These are phyloP conservation scores for Boloria euphrosyne DNA, from an alignment of 2,888 invertebrate species.

Conservation along the genomic window DNA sequence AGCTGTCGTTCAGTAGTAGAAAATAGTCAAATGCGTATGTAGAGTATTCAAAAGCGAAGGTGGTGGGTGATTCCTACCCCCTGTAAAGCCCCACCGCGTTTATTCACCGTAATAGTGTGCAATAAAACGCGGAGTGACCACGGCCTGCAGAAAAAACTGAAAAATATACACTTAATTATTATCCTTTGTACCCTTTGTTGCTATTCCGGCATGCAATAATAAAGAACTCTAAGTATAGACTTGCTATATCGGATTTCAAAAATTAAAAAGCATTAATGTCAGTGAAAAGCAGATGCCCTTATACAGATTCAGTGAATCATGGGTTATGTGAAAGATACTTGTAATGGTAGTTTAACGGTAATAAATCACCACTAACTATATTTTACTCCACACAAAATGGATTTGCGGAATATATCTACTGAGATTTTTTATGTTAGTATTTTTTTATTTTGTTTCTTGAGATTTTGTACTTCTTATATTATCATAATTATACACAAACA, in stretches of 20 bases:
- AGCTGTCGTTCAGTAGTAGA: no score
- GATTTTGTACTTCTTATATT: no score
- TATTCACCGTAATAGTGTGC: constrained; percentile 25
- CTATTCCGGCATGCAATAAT: constrained; percentile 20
- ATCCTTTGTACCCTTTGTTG: constrained; percentile 56
- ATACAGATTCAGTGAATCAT: constrained; percentile 24
- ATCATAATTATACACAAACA: no score
- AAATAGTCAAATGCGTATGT: neutral
- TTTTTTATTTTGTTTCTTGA: no score
- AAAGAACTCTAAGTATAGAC: constrained; percentile 35
- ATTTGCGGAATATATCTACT: no score
- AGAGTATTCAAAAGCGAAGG: constrained; percentile 12
- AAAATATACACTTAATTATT: constrained; percentile 68
- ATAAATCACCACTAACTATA: no score
- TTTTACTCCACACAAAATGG: no score
- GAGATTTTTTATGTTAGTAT: no score
- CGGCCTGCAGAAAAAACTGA: constrained; percentile 44
- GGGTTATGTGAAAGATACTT: constrained; percentile 9
- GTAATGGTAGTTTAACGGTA: constrained; percentile 7
- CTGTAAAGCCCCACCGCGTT: constrained; percentile 13
- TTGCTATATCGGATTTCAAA: constrained; percentile 48
- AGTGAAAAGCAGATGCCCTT: constrained; percentile 42
- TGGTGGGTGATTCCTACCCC: constrained; percentile 7
- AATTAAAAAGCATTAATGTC: constrained; percentile 49
- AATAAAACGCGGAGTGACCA: constrained; percentile 27